Conservation (phyloP, 2,888 invertebrate species). For the Heliconius cydno region DNA sequence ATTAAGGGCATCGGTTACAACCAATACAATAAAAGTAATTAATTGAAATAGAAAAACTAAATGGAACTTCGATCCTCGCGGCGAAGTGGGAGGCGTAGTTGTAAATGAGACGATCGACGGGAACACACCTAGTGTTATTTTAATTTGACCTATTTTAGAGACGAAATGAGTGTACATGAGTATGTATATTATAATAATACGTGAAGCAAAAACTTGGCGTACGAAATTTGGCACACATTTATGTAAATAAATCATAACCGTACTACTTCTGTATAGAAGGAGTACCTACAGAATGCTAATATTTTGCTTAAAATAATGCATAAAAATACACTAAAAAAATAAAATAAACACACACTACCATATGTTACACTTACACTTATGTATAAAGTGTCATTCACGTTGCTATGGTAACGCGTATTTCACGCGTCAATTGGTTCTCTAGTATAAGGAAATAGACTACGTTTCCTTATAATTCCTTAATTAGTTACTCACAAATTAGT, state of each 20-base stretch:
- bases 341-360: too few relatives aligned
- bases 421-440: too few relatives aligned
- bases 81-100: neutral
- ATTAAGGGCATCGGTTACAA: slow-evolving; percentile 27
- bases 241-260: neutral
- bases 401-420: too few relatives aligned
- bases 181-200: too few relatives aligned
- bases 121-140: neutral
- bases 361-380: too few relatives aligned
- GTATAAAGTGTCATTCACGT: too few relatives aligned
- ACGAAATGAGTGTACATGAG: neutral
- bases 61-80: neutral
- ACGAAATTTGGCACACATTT: neutral
- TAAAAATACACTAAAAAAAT: too few relatives aligned
- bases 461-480: slow-evolving; percentile 17
- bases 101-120: neutral
- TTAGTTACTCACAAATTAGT: neutral
- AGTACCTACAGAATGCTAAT: too few relatives aligned
- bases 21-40: neutral
- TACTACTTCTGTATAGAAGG: too few relatives aligned
- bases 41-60: neutral
- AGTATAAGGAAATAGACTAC: too few relatives aligned
- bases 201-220: too few relatives aligned
- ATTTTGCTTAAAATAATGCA: too few relatives aligned
- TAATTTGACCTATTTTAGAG: neutral